phyloP scores from a whole-genome alignment of 2,797 vertebrate species.

The Xiphorhynchus erythropygius region DNA sequence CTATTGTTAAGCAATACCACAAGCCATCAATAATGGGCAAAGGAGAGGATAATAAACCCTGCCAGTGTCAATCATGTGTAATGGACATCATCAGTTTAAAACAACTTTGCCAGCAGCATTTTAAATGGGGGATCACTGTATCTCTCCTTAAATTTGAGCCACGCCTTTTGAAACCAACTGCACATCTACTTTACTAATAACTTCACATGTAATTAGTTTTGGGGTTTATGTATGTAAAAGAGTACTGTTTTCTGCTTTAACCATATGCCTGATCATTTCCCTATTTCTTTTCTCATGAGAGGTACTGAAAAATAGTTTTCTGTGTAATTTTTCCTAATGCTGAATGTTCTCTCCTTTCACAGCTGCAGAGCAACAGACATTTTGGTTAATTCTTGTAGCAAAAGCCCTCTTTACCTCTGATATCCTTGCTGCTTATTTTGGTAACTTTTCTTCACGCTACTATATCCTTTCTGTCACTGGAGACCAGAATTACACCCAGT shows the following conservation, averaged over 20 bases:
- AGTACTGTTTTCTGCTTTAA: background rate
- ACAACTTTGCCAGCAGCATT: background rate
- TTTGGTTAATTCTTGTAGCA: background rate
- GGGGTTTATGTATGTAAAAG: background rate
- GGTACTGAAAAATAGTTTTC: background rate
- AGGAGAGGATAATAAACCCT: background rate
- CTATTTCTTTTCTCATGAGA: background rate
- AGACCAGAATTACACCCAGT: background rate
- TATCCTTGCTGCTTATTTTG: background rate
- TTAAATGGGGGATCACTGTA: background rate
- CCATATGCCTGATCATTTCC: background rate
- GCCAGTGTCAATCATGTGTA: rapidly evolving
- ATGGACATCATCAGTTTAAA: background rate
- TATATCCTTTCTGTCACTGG: background rate
- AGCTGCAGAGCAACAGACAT: background rate
- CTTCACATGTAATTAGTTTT: background rate
- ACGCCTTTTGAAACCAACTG: background rate
- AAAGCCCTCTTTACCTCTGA: background rate
- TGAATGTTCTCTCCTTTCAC: background rate
- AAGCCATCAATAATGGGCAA: background rate
- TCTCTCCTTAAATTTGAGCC: background rate
- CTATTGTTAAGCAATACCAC: background rate
- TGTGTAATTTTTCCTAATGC: background rate
- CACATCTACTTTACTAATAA: background rate
- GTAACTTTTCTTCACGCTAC: background rate